phyloP scores from a whole-genome alignment of 2,113 vertebrate genomes.

The Ameiurus melas region DNA sequence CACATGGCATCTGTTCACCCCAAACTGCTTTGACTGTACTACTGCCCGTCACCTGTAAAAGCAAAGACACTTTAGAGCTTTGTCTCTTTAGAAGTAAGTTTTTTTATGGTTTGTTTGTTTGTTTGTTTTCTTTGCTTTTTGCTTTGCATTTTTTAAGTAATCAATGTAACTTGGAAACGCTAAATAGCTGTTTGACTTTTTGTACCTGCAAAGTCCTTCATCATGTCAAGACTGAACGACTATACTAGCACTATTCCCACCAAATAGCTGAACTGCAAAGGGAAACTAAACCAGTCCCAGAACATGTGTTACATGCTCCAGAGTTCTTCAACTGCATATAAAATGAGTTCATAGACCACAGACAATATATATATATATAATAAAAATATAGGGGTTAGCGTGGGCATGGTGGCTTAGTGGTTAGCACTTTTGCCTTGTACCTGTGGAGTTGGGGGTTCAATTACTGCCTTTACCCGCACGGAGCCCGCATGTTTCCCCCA shows the following conservation, averaged over 20 bases:
- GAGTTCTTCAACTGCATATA: neutral
- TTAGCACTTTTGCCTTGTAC: too few species aligned
- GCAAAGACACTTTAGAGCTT: conserved; percentile 36
- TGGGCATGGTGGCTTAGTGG: too few species aligned
- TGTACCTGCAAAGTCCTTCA: neutral
- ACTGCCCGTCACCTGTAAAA: conserved; percentile 63
- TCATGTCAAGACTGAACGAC: neutral
- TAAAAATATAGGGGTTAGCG: too few species aligned
- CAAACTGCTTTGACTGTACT: conserved; percentile 46
- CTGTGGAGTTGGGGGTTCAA: too few species aligned
- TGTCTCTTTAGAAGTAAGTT: neutral
- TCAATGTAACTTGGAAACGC: neutral
- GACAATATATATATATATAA: neutral
- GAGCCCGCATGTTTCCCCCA: too few species aligned
- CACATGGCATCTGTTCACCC: conserved; percentile 72
- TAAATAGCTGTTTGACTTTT: neutral
- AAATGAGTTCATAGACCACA: neutral
- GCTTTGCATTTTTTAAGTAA: neutral
- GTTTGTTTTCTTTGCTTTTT: neutral
- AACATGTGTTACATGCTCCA: neutral
- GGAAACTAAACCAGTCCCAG: neutral
- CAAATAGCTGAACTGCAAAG: neutral
- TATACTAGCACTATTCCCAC: neutral
- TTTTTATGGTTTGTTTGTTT: neutral
- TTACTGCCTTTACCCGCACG: too few species aligned